Evolutionary conservation across 2,113 vertebrate species (phyloP), one percentile per base, ranked within the genome.

Genomic region (Stercorarius parasiticus): DNA sequence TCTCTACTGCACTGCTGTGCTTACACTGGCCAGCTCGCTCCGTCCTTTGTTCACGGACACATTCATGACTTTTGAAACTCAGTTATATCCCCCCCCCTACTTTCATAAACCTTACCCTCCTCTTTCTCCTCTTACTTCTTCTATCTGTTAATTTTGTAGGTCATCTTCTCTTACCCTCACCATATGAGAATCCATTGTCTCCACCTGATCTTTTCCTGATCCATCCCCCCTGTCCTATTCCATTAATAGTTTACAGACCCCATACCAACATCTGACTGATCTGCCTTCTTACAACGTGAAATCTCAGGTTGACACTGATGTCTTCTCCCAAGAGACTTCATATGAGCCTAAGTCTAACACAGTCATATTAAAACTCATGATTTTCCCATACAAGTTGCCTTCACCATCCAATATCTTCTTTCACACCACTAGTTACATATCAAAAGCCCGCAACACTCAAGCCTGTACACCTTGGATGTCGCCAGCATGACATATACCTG

Each of bases 401-500:
- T 90, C 72, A 80, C 11, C 13, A 15, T 70, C 22, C 55, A 89
- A 8, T 10, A 50, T 52, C 55, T n/a, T 93, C 45, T 56, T 30
- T 78, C 32, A 52, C 34, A 79, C 6, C 32, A 43, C 10, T 73
- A 47, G 50, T 52, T 56, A 13, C 2, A 2, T 32, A 42, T 56
- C 36, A 56, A 70, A 76, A 70, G 6, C 36, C 34, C 15, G 43
- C 15, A 5, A 65, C 38, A 62, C 42, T 52, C 52, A 73, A 40
- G 40, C 14, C 30, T 0, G 0, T 56, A 40, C 11, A 62, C 8
- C 65, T 50, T 62, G 27, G 20, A 22, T 92, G 11, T 81, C 30
- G 27, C 34, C n/a, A 73, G 16, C 26, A 38, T 29, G 53, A 45
- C 26, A 16, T 23, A 55, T 8, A 43, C 9, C 8, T 19, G 47